Evolutionary conservation across 2,797 vertebrate genomes (phyloP).

Genomic region (Salmo trutta): DNA sequence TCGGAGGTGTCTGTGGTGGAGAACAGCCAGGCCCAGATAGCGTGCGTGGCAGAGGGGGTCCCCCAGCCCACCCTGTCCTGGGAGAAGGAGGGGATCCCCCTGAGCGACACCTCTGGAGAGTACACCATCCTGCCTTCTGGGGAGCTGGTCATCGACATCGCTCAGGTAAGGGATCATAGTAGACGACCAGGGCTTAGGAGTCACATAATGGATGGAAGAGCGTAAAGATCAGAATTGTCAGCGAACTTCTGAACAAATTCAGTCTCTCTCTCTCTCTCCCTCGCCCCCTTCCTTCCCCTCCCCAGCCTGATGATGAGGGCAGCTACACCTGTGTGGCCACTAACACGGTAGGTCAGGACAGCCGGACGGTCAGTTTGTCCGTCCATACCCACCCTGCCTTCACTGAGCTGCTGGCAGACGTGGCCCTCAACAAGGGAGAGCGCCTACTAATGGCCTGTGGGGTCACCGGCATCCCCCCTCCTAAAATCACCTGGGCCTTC

Average conservation of each 20-base stretch:
- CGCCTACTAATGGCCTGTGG: conserved; percentile 83
- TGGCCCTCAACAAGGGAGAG: conserved; percentile 90
- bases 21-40: conserved; percentile 77
- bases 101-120: conserved; percentile 76
- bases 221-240: no score
- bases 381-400: conserved; percentile 88
- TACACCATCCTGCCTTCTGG: conserved; percentile 81
- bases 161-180: conserved; percentile 73
- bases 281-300: conserved; percentile 10
- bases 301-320: conserved; percentile 85
- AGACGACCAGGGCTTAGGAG: not conserved
- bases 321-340: conserved; percentile 88
- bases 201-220: no score
- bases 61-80: conserved; percentile 86
- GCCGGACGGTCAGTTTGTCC: conserved; percentile 70
- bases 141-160: conserved; percentile 84
- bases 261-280: not conserved
- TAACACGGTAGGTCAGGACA: conserved; percentile 86
- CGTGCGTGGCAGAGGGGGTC: conserved; percentile 85
- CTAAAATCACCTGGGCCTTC: conserved; percentile 91
- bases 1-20: conserved; percentile 75
- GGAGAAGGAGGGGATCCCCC: conserved; percentile 77
- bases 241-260: not conserved
- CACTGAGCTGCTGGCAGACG: conserved; percentile 84
- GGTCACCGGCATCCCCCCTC: conserved; percentile 83